Evolutionary conservation across 2,113 vertebrate species (phyloP), one percentile per base, ranked within the genome.

Genomic region (Amia ocellicauda): DNA sequence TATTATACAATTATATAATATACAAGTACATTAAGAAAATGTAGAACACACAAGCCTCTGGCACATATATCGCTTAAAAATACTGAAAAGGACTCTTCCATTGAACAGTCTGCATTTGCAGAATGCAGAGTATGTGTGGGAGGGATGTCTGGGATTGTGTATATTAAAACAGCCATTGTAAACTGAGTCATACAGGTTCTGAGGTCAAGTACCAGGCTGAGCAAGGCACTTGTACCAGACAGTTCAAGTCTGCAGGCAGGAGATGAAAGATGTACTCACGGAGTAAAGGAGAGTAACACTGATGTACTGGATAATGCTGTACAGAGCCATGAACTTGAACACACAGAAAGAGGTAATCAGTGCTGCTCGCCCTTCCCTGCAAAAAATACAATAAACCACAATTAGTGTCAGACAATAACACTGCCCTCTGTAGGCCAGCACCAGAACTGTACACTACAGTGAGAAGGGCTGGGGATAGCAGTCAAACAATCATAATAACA

Each of bases 291-390:
- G 89, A 64, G 92, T 96, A 76, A 99, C 97, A 60, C 91, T 96
- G 85, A 96, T 90, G 77, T 98, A 99, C 78, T 99, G 97, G 83
- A 99, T 99, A 72, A 99, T 94, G 86, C 96, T 98, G 86, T 99
- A 99, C 19, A 99, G 81, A 47, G 96, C 97, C 97, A 99, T 99
- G 80, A 97, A 99, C 78, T 99, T 99, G 80, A 99, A 99, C 17
- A 99, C 97, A 76, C 97, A 98, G 85, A 99, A 98, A 67, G 97
- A 98, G 27, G 97, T 98, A 74, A 98, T 90, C 75, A 99, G 89
- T 83, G 97, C 97, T 64, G 97, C 96, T 64, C 97, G 92, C 7
- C 97, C 97, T 85, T 99, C 97, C 88, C 97, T 99, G 87, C 59
- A 50, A 78, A 83, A 76, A 22, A 76, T 74, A 79, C 2, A 51